phyloP scores from a whole-genome alignment of 2,113 vertebrate genomes.

The Pomatostomus ruficeps region DNA sequence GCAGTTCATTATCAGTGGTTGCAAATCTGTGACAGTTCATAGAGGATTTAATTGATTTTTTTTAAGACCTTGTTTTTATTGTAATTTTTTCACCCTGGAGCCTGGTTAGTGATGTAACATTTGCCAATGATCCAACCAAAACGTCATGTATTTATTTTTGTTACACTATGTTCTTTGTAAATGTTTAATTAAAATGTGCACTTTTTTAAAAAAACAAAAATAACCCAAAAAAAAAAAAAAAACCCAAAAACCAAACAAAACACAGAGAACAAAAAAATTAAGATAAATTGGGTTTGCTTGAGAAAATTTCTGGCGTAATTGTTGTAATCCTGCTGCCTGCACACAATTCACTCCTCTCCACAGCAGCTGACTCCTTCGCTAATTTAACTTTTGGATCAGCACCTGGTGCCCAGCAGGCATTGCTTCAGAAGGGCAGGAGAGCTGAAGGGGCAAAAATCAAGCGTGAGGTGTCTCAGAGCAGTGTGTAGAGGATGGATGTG shows the following conservation, averaged over 20 bases:
- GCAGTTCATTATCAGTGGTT: conserved; percentile 16
- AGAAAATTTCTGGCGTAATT: conserved; percentile 13
- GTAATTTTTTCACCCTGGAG: conserved; percentile 41
- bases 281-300: conserved; percentile 32
- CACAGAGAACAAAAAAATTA: not conserved
- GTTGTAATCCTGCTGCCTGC: not conserved
- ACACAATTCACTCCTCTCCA: conserved; percentile 18
- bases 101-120: conserved; percentile 43
- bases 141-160: conserved; percentile 74
- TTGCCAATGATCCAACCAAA: conserved; percentile 58
- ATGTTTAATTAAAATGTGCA: conserved; percentile 69
- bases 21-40: not conserved
- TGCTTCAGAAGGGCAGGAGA: not conserved
- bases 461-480: not conserved
- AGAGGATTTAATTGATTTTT: conserved; percentile 33
- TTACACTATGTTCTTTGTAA: conserved; percentile 69
- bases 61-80: conserved; percentile 24
- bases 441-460: conserved; percentile 6
- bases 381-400: not conserved
- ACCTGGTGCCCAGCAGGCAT: conserved; percentile 30
- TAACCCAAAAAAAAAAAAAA: not conserved
- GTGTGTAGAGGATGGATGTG: not conserved
- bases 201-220: conserved; percentile 32
- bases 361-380: not conserved
- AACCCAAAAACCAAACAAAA: not conserved